These are phyloP conservation scores for Otus scops DNA, from an alignment of 2,797 vertebrate genomes.

Conservation along the genomic window DNA sequence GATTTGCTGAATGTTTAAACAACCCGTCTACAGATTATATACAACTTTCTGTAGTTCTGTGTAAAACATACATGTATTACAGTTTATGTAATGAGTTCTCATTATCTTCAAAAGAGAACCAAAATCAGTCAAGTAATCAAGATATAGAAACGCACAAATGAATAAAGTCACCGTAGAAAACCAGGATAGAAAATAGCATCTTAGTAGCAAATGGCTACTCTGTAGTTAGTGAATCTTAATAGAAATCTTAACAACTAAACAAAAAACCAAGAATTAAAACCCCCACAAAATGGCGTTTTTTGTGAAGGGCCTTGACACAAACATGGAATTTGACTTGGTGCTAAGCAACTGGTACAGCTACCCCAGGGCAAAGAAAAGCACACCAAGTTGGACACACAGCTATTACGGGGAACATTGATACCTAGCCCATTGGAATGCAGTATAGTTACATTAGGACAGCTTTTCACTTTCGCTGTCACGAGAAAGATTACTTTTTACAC, in stretches of 20 bases:
- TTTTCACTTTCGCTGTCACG: not conserved
- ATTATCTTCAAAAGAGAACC: not conserved
- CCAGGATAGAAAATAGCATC: not conserved
- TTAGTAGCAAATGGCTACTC: not conserved
- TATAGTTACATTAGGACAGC: not conserved
- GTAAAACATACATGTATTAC: not conserved
- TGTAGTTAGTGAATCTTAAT: not conserved
- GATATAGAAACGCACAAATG: not conserved
- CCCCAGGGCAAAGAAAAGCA: not conserved
- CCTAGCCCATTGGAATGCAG: not conserved
- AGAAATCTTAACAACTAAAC: not conserved
- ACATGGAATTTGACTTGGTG: not conserved
- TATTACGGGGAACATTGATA: not conserved
- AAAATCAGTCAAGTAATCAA: not conserved
- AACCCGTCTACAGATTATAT: not conserved
- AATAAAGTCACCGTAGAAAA: not conserved
- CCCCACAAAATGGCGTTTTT: not conserved
- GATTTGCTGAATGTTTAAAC: not conserved
- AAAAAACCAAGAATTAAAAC: not conserved
- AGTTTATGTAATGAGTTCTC: not conserved
- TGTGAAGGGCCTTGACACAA: not conserved
- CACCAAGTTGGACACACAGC: not conserved
- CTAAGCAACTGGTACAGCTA: not conserved
- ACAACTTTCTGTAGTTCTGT: not conserved
- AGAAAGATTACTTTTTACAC: not conserved